phyloP scores from a whole-genome alignment of 2,113 vertebrate genomes.

The Mastomys coucha region DNA sequence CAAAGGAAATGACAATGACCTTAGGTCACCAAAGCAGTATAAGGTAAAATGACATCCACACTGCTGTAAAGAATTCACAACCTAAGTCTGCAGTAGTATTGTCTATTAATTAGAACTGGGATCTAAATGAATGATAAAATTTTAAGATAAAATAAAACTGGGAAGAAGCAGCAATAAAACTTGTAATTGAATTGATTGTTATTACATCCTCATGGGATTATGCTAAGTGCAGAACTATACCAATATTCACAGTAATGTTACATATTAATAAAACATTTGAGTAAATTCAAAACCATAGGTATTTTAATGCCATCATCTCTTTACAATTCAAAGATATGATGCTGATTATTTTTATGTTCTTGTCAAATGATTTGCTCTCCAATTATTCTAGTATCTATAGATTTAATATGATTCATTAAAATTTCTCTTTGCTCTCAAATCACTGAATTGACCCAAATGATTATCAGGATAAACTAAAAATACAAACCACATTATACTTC shows the following conservation, averaged over 20 bases:
- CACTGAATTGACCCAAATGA: no score
- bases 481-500: no score
- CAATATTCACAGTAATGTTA: background rate
- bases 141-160: background rate
- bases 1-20: background rate
- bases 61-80: no score
- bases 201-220: background rate
- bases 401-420: no score
- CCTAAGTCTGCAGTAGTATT: background rate
- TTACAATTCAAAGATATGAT: no score
- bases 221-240: background rate
- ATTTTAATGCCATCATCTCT: background rate
- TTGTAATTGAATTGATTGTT: background rate
- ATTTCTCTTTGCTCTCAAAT: no score
- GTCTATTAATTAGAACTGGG: background rate
- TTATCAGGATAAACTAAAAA: no score
- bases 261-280: background rate
- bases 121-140: background rate
- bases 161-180: background rate
- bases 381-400: no score
- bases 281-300: background rate
- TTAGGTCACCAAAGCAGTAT: background rate
- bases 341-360: no score
- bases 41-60: background rate
- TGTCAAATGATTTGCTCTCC: no score